Base-by-base conservation (phyloP, 2,797 vertebrate genomes). In the Eulemur rubriventer region DNA sequence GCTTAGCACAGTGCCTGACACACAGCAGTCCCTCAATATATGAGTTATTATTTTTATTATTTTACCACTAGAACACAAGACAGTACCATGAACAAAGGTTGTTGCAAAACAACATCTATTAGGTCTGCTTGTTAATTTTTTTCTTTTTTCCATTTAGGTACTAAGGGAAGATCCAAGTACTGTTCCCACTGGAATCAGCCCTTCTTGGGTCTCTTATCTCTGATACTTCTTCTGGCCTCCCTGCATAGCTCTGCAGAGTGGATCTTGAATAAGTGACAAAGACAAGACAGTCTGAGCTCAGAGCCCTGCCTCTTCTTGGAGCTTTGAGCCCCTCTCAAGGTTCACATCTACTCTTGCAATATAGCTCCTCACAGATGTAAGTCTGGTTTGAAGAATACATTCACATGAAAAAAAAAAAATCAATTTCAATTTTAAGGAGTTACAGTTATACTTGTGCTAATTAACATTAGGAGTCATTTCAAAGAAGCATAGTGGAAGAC, bases 371-470 rank as follows among this genome's bases (percentile, higher is more conserved):
- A 91, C 2, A 90, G 70, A 38, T 96, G 9, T 72, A 78, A 90
- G 38, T 82, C 67, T 85, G 38, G 35, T 87, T 57, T 85, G 52
- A 94, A 95, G 63, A 95, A 85, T 20, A 61, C 18, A 85, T 76
- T 93, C 46, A 52, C 16, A 55, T 75, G 28, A 28, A 92, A 93
- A 82, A 55, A 55, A 38, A 48, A 67, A 86, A 89, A 75, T 73
- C n/a, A 79, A 84, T 92, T 93, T 92, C 50, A 61, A 84, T 72
- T 92, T 95, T 84, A 95, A 95, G 57, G n/a, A 57, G n/a, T 30
- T 80, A 55, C 10, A 86, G 22, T 28, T 38, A 57, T 61, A 91
- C 82, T 55, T 91, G 48, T 93, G 65, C 55, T 79, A 95, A 96
- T 80, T 91, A 97, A 93, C 80, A 75, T 17, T 69, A 84, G 13